Base-by-base conservation (phyloP, 2,888 invertebrate genomes). In the Microctonus brassicae region DNA sequence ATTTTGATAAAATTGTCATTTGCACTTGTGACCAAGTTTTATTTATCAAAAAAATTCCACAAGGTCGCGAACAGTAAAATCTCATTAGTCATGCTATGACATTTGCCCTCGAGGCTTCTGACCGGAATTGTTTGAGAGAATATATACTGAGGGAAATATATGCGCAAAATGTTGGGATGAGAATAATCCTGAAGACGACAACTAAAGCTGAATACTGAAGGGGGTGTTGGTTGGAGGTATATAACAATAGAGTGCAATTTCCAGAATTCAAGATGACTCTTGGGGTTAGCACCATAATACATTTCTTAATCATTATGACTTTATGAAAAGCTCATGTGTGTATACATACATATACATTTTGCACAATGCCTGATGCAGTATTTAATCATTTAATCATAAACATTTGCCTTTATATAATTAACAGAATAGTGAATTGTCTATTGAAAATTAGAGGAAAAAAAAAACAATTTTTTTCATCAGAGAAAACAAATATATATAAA, bases 241-340 rank as follows among this genome's bases (percentile, higher is more conserved):
- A 68, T 70, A 76, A 76, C 75, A 76, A 77, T 75, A 73, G 73
- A 70, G 71, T 73, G 75, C 68, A 77, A 76, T 76, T 76, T 72
- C 75, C 71, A 53, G 69, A 60, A 73, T 72, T 66, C 29, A 17
- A n/a, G 26, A 61, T 36, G 63, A 68, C 70, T 74, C 67, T 57
- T 6, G 17, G 17, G 17, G 17, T 47, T 47, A 7, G 17, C 1
- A 47, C 17, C 17, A 47, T 29, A 7, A 7, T 7, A 1, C 6
- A 7, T 47, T 47, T 17, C 17, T 47, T n/a, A 47, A 47, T 47
- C n/a, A 17, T 6, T 2, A 47, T 47, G 47, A 47, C 17, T 47
- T 7, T 9, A 47, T 47, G 17, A 1, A 47, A 47, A 47, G 47
- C 17, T 20, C 17, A 47, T n/a, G 1, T n/a, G 1, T 29, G 7